Percentiles rank a stretch among this genome's conserved stretches.
Conservation (phyloP, 2,888 invertebrate species). For the Dicycla oo region DNA sequence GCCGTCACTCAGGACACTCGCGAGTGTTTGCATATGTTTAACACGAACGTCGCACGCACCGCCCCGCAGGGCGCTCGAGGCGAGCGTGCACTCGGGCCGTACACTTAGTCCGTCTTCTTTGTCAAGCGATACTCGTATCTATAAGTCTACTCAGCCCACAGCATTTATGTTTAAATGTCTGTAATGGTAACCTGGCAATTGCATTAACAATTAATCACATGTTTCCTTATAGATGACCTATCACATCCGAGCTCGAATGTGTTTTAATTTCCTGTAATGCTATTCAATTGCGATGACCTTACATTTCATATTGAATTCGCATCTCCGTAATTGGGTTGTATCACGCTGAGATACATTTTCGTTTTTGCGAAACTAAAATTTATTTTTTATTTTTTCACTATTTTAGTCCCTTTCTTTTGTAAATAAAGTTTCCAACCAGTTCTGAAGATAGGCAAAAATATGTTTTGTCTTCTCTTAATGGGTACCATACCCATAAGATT, state of each 20-base stretch:
- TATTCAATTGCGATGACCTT: conserved; percentile 32
- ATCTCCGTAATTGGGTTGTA: conserved; percentile 24
- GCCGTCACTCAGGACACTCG: too few species aligned
- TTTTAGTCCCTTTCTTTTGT: background rate
- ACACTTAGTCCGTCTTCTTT: background rate
- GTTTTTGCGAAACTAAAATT: background rate
- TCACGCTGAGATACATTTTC: background rate
- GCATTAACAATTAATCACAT: conserved; percentile 24
- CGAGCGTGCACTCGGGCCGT: too few species aligned
- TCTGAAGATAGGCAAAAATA: background rate
- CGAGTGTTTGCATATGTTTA: too few species aligned
- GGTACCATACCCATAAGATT: background rate
- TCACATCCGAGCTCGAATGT: conserved; percentile 34
- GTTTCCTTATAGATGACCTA: conserved; percentile 46
- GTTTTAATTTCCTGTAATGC: conserved; percentile 41
- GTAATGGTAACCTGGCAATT: background rate
- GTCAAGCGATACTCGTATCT: too few species aligned
- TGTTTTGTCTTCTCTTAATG: background rate
- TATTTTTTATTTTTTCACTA: background rate
- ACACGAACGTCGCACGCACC: too few species aligned
- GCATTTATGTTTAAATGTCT: background rate
- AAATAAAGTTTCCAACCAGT: too few species aligned
- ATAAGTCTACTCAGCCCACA: background rate
- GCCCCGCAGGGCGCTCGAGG: too few species aligned
- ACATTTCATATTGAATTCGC: conserved; percentile 22